A percentile compares a stretch with the other conserved stretches of the same genome.
Evolutionary conservation across 2,797 vertebrate genomes (phyloP).

Genomic region (Lophotriccus pileatus): DNA sequence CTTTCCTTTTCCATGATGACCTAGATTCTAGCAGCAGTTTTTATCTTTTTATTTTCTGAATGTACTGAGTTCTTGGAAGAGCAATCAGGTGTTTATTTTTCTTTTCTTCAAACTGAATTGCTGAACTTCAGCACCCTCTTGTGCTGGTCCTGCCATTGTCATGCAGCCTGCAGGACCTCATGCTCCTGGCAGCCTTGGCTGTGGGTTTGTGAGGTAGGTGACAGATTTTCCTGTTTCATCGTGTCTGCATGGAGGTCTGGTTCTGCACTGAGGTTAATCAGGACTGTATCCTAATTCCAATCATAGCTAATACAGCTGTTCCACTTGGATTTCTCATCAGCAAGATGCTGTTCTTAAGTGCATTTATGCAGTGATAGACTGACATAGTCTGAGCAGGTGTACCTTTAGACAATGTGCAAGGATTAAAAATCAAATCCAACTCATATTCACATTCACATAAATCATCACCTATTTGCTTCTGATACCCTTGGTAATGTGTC

Average conservation of each 20-base stretch:
- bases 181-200: fast-evolving
- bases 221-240: background rate
- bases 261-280: background rate
- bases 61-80: background rate
- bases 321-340: background rate
- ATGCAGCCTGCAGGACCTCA: background rate
- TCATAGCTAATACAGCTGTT: background rate
- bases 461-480: background rate
- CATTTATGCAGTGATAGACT: background rate
- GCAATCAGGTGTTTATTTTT: background rate
- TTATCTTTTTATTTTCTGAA: background rate
- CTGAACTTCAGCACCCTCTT: constrained; percentile 6
- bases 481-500: background rate
- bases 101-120: background rate
- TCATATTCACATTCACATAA: background rate
- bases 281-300: background rate
- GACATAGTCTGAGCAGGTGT: background rate
- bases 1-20: background rate
- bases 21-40: background rate
- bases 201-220: background rate
- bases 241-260: background rate
- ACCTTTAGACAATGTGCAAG: background rate
- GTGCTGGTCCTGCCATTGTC: background rate
- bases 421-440: background rate
- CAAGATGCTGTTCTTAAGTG: background rate